These are phyloP conservation scores for Nothoprocta pentlandii DNA, from an alignment of 2,113 vertebrate species.

Conservation along the genomic window DNA sequence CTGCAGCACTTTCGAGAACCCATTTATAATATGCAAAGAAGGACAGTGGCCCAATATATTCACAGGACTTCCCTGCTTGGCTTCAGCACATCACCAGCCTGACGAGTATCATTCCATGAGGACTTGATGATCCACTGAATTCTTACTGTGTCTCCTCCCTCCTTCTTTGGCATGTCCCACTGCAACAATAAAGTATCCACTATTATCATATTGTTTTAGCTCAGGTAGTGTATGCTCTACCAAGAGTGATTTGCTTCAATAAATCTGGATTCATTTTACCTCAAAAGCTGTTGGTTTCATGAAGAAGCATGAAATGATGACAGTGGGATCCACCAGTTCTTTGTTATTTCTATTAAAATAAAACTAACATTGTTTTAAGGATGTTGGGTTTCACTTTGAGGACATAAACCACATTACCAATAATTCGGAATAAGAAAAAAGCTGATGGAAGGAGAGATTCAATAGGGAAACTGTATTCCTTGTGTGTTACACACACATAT, in stretches of 20 bases:
- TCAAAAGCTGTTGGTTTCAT: slow-evolving; percentile 6
- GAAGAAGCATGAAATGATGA: background rate
- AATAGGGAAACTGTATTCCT: background rate
- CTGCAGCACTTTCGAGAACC: background rate
- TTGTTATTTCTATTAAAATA: background rate
- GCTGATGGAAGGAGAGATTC: background rate
- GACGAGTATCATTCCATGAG: background rate
- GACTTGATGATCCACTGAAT: background rate
- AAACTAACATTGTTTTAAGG: background rate
- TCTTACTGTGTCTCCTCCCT: rapidly evolving
- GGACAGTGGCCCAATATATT: background rate
- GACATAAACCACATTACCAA: background rate
- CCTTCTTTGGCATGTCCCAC: background rate
- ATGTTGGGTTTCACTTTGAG: background rate
- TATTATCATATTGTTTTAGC: background rate
- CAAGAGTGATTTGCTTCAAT: background rate
- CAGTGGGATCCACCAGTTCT: background rate
- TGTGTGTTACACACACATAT: background rate
- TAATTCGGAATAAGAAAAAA: background rate
- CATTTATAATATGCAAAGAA: background rate
- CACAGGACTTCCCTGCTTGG: background rate
- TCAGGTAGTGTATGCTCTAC: background rate
- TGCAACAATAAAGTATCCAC: background rate
- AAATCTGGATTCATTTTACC: background rate
- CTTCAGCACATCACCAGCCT: background rate